phyloP scores from a whole-genome alignment of 2,888 invertebrate species.

The Cinara cedri region DNA sequence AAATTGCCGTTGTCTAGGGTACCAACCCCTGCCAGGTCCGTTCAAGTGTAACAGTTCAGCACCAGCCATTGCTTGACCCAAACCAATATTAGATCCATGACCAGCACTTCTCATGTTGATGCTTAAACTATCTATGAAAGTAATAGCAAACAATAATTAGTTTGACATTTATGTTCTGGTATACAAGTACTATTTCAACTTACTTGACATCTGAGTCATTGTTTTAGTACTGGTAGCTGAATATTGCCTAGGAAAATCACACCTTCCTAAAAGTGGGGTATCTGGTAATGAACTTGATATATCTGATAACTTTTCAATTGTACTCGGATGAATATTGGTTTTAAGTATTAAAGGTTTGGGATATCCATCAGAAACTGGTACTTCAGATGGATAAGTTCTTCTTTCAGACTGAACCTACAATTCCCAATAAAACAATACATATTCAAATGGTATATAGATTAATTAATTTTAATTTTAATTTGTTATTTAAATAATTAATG shows the following conservation, averaged over 20 bases:
- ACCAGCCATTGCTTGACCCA: conserved; percentile 69
- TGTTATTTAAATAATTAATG: neutral
- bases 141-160: neutral
- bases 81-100: conserved; percentile 62
- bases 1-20: conserved; percentile 62
- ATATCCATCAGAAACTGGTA: conserved; percentile 66
- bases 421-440: conserved; percentile 22
- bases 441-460: neutral
- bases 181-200: neutral
- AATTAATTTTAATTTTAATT: neutral
- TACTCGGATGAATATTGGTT: conserved; percentile 60
- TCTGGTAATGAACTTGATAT: conserved; percentile 88
- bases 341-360: conserved; percentile 66
- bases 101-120: conserved; percentile 60
- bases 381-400: conserved; percentile 76
- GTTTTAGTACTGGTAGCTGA: conserved; percentile 53
- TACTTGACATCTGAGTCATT: conserved; percentile 51
- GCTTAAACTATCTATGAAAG: conserved; percentile 60
- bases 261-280: conserved; percentile 85
- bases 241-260: conserved; percentile 74
- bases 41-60: conserved; percentile 80
- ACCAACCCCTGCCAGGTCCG: conserved; percentile 83
- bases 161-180: neutral
- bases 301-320: conserved; percentile 70
- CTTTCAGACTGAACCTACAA: conserved; percentile 67